phyloP scores from a whole-genome alignment of 1,140 invertebrate species.

The Drosophila parabipectinata region DNA sequence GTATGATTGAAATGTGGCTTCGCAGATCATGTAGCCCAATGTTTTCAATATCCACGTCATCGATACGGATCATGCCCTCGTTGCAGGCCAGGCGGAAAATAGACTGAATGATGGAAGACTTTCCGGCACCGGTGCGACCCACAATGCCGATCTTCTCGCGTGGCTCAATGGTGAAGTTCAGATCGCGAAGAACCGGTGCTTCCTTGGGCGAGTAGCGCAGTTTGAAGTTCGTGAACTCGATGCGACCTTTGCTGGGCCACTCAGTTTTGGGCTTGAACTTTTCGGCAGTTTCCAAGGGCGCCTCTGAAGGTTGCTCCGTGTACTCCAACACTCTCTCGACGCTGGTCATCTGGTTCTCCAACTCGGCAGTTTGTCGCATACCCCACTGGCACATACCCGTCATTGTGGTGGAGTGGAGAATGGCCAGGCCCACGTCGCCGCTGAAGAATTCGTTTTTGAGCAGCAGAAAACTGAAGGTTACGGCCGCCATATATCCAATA shows the following conservation, averaged over 20 bases:
- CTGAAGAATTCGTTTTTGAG: conserved; percentile 85
- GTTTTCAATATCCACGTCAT: conserved; percentile 86
- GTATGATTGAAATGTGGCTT: conserved; percentile 91
- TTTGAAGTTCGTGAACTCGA: conserved; percentile 88
- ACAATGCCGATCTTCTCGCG: conserved; percentile 94
- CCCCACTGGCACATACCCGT: conserved; percentile 94
- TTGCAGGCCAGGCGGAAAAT: conserved; percentile 91
- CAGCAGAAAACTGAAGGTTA: conserved; percentile 86
- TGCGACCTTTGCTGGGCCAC: conserved; percentile 90
- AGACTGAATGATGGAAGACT: conserved; percentile 93
- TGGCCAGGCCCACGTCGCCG: conserved; percentile 91
- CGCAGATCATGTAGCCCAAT: conserved; percentile 87
- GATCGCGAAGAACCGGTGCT: conserved; percentile 87
- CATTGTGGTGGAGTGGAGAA: conserved; percentile 91
- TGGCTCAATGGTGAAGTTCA: conserved; percentile 88
- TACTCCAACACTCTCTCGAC: conserved; percentile 91
- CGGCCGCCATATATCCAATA: conserved; percentile 86
- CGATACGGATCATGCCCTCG: conserved; percentile 87
- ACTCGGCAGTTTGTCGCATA: conserved; percentile 93
- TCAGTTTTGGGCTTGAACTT: conserved; percentile 85
- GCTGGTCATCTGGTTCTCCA: conserved; percentile 95
- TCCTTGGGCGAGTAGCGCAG: conserved; percentile 84
- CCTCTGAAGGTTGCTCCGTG: conserved; percentile 86
- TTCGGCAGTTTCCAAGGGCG: conserved; percentile 84
- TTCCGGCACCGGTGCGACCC: conserved; percentile 95